phyloP scores from a whole-genome alignment of 1,140 invertebrate species.

The Heliothis virescens region DNA sequence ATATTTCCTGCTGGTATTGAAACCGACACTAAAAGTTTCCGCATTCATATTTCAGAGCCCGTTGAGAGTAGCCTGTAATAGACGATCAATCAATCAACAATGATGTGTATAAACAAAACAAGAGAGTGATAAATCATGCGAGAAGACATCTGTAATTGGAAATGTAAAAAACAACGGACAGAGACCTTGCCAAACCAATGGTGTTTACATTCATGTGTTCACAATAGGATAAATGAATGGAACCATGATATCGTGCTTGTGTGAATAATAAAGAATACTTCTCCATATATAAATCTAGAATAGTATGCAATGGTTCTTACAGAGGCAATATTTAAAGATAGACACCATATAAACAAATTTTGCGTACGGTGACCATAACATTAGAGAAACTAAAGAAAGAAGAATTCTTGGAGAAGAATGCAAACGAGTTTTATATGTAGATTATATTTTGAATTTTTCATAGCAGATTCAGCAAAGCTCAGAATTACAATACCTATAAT shows the following conservation, averaged over 20 bases:
- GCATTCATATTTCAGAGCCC: not conserved
- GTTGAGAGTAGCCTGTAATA: slow-evolving; percentile 2
- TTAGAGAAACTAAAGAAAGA: too few species aligned
- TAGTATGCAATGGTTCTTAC: too few species aligned
- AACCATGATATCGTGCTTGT: slow-evolving; percentile 1
- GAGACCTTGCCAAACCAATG: slow-evolving; percentile 12
- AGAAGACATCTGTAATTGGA: slow-evolving; percentile 23
- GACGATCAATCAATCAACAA: slow-evolving; percentile 42
- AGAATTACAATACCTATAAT: too few species aligned
- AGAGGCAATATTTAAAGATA: not conserved
- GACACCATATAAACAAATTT: too few species aligned
- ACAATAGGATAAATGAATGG: slow-evolving; percentile 9
- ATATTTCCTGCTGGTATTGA: too few species aligned
- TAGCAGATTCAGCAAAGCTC: too few species aligned
- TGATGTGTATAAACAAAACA: slow-evolving; percentile 27
- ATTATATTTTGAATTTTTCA: too few species aligned
- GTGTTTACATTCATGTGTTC: not conserved
- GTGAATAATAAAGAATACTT: not conserved
- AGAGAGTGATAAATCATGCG: slow-evolving; percentile 39
- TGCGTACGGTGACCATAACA: too few species aligned
- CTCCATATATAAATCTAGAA: too few species aligned
- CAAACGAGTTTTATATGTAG: too few species aligned
- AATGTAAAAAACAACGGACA: slow-evolving; percentile 1
- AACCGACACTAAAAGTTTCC: too few species aligned
- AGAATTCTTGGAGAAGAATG: too few species aligned